A percentile compares a stretch with the other conserved stretches of the same genome.
Conservation (phyloP, 2,797 vertebrate genomes). For the Lindbergichthys nudifrons region DNA sequence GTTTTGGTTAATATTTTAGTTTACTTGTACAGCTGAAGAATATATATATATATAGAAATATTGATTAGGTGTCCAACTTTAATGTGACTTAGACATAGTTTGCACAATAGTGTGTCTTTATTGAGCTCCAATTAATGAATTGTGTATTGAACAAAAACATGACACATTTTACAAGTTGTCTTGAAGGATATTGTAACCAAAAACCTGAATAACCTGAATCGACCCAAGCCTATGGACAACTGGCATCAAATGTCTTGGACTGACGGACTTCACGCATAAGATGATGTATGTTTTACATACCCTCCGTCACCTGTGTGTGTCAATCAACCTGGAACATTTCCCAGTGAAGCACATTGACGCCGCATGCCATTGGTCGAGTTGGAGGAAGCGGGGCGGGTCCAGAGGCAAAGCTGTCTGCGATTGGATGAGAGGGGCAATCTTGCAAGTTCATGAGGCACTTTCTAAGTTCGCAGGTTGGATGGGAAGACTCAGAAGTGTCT, state of each 20-base stretch:
- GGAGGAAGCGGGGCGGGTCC: slow-evolving; percentile 48
- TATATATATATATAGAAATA: neutral
- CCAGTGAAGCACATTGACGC: neutral
- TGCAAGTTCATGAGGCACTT: slow-evolving; percentile 34
- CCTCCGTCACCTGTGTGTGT: slow-evolving; percentile 68
- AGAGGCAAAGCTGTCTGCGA: slow-evolving; percentile 13
- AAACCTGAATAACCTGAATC: neutral
- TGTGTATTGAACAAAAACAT: neutral
- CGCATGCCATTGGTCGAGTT: slow-evolving; percentile 68
- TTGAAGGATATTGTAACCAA: neutral
- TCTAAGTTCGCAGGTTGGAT: slow-evolving; percentile 67
- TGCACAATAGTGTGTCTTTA: neutral
- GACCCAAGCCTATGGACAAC: slow-evolving; percentile 7
- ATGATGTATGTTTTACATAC: slow-evolving; percentile 21
- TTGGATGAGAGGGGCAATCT: slow-evolving; percentile 62
- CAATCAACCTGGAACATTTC: slow-evolving; percentile 62
- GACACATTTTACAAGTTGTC: neutral
- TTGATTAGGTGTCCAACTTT: neutral
- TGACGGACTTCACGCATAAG: neutral
- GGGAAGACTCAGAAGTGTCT: slow-evolving; percentile 16
- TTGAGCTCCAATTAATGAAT: neutral
- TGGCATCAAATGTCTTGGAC: neutral
- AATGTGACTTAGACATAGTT: neutral
- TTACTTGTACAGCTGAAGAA: neutral
- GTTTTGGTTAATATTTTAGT: slow-evolving; percentile 6